These are phyloP conservation scores for Mythimna lalbum DNA, from an alignment of 2,888 invertebrate genomes.

Conservation along the genomic window DNA sequence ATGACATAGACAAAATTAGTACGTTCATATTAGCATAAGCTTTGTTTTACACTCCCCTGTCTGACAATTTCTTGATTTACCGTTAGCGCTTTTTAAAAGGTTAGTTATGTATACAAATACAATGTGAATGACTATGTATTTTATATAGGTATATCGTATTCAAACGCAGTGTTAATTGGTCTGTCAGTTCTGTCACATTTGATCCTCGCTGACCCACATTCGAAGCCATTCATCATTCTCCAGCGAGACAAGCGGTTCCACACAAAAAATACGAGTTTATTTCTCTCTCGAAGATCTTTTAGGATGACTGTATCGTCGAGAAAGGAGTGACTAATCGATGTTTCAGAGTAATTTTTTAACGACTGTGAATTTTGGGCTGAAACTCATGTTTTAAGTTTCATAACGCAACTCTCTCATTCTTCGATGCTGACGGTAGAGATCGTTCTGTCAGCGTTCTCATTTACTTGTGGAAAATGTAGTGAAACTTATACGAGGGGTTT, in stretches of 20 bases:
- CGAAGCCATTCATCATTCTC: conserved; percentile 67
- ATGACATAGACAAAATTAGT: too few relatives aligned
- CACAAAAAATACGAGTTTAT: conserved; percentile 48
- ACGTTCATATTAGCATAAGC: neutral
- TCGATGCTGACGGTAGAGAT: too few relatives aligned
- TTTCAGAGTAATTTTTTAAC: conserved; percentile 7
- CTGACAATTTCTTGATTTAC: conserved; percentile 32
- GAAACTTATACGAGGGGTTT: too few relatives aligned
- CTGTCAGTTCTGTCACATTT: conserved; percentile 72
- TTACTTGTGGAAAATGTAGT: too few relatives aligned
- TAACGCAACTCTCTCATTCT: neutral
- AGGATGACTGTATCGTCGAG: conserved; percentile 30
- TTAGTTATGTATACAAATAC: conserved; percentile 27
- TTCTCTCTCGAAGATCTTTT: conserved; percentile 32
- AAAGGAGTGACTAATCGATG: conserved; percentile 43
- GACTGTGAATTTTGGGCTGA: conserved; percentile 3
- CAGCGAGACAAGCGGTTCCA: conserved; percentile 45
- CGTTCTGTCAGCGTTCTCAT: neutral
- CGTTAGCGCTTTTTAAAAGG: conserved; percentile 31
- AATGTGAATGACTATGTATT: conserved; percentile 22
- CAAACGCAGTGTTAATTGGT: conserved; percentile 71
- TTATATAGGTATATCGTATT: conserved; percentile 39
- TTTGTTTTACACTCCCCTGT: conserved; percentile 7
- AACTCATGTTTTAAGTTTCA: neutral
- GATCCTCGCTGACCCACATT: conserved; percentile 77